These are phyloP conservation scores for Triplophysa siluroides DNA, from an alignment of 2,113 vertebrate genomes.

Conservation along the genomic window DNA sequence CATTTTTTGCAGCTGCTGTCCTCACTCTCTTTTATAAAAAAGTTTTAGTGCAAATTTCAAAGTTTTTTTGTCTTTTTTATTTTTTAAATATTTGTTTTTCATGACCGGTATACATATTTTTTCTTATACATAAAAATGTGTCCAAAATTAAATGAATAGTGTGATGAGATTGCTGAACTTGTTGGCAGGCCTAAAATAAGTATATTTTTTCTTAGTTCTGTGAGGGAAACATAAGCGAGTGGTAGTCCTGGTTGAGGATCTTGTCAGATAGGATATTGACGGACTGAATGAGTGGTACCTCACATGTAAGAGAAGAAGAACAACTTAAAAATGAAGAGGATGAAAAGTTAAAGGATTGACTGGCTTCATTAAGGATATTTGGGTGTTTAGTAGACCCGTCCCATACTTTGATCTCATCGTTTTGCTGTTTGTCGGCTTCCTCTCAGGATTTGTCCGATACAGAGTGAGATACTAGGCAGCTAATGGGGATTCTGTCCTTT, in stretches of 20 bases:
- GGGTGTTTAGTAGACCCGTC: constrained; percentile 57
- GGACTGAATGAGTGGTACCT: constrained; percentile 7
- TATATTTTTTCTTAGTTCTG: no score
- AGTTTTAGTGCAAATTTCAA: no score
- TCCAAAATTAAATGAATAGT: no score
- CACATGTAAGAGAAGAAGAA: constrained; percentile 3
- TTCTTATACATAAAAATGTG: no score
- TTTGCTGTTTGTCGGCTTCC: constrained; percentile 46
- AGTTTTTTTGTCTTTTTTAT: no score
- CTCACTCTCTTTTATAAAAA: no score
- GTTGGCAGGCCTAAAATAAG: no score
- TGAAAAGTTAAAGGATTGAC: constrained; percentile 53
- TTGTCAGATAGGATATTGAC: constrained; percentile 39
- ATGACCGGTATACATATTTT: no score
- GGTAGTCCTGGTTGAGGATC: constrained; percentile 18
- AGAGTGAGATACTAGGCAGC: constrained; percentile 43
- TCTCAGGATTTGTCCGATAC: constrained; percentile 41
- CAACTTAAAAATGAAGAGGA: constrained; percentile 30
- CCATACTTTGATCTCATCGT: constrained; percentile 45
- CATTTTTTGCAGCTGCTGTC: no score
- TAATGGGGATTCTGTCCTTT: constrained; percentile 56
- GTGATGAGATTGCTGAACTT: no score
- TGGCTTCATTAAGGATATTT: constrained; percentile 56
- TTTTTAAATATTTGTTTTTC: no score
- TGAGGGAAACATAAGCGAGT: neutral